Base-by-base conservation (phyloP, 2,113 vertebrate species). In the Corythornis cristatus region DNA sequence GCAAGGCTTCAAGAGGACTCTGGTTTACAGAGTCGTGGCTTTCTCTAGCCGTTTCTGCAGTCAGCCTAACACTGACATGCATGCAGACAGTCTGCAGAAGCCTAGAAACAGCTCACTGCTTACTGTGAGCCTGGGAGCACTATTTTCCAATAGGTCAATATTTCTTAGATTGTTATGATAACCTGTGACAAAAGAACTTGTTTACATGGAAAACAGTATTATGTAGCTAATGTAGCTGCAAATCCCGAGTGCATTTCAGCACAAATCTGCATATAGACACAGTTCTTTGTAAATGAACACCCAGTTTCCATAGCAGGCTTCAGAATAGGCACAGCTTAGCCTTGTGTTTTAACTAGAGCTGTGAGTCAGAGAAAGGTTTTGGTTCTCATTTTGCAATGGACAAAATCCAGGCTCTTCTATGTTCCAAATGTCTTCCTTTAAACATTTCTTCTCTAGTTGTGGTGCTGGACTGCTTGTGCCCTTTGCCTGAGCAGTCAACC, bases 401-500 rank as follows among this genome's bases (percentile, higher is more conserved):
- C 81, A 86, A 89, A 91, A 16, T 43, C 19, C 56, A 75, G 37
- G 43, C 79, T 91, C 61, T 74, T 77, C 8, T 77, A 61, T 81
- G 50, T 80, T 96, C 82, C 83, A 93, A 93, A 53, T 83, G 61
- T 61, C 80, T 91, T 82, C 73, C 90, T 91, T 95, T 85, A 90
- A 85, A 86, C 75, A 35, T 93, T 90, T 93, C 46, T 96, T 96
- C 91, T 71, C 89, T 57, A 86, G 28, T 89, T 95, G 75, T 20
- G 43, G 83, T 86, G 71, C 70, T 3, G 90, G 83, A 84, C 84
- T 51, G 58, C 88, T 93, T 89, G 60, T 92, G 86, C 76, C 74
- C 76, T 87, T 91, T 95, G 72, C 85, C 90, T 95, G 90, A 94
- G 75, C 82, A 94, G 81, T 89, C 92, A 95, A 42, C 37, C 65